These are phyloP conservation scores for Sicus ferrugineus DNA, from an alignment of 2,888 invertebrate genomes.

Conservation along the genomic window DNA sequence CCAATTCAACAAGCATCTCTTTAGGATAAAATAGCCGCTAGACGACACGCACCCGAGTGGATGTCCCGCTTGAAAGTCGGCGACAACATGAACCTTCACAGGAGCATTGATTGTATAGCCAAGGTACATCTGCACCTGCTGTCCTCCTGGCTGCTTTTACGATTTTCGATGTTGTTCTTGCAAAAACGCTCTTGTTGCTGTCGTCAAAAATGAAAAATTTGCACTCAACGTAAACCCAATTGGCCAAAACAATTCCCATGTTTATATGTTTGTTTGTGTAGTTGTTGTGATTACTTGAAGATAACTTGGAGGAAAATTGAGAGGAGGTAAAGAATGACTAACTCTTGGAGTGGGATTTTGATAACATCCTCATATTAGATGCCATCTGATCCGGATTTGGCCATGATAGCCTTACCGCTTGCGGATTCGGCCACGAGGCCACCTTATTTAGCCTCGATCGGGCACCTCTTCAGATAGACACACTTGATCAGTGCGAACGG, in stretches of 20 bases:
- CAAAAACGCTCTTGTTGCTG: not conserved
- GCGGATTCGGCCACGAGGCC: too few species aligned
- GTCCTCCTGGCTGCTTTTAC: not conserved
- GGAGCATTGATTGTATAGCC: conserved; percentile 76
- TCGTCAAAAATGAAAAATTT: conserved; percentile 6
- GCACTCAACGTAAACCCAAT: too few species aligned
- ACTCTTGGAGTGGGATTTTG: too few species aligned
- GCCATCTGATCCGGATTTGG: too few species aligned
- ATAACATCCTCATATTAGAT: too few species aligned
- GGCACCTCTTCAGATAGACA: too few species aligned
- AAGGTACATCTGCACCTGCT: conserved; percentile 38
- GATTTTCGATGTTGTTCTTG: conserved; percentile 4
- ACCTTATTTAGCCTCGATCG: too few species aligned
- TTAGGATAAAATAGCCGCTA: conserved; percentile 55
- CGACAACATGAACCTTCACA: conserved; percentile 71
- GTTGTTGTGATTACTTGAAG: not conserved
- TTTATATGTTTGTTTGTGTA: conserved; percentile 5
- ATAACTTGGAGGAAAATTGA: too few species aligned
- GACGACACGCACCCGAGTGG: conserved; percentile 71
- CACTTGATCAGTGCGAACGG: too few species aligned
- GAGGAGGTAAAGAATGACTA: too few species aligned
- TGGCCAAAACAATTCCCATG: conserved; percentile 3
- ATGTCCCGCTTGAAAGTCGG: conserved; percentile 69
- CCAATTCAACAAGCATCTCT: not conserved
- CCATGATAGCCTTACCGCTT: too few species aligned